These are phyloP conservation scores for Lasioglossum calceatum DNA, from an alignment of 2,888 invertebrate genomes.

Conservation along the genomic window DNA sequence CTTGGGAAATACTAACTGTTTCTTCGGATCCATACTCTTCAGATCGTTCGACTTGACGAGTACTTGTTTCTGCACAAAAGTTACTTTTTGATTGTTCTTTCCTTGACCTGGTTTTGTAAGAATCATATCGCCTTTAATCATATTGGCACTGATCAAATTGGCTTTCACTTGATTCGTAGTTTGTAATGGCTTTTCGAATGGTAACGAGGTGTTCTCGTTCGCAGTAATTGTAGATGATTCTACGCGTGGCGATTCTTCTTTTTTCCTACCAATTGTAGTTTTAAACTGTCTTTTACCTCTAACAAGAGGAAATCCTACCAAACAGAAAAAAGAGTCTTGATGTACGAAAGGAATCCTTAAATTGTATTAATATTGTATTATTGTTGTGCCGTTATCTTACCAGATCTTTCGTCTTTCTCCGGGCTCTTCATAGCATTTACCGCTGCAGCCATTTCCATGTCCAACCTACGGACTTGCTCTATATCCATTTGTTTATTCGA, in stretches of 20 bases:
- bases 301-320: conserved; percentile 60
- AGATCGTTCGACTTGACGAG: conserved; percentile 77
- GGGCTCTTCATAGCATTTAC: conserved; percentile 83
- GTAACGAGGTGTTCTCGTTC: conserved; percentile 60
- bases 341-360: neutral
- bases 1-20: conserved; percentile 75
- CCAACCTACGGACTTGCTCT: conserved; percentile 81
- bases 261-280: conserved; percentile 74
- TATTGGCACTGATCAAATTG: conserved; percentile 85
- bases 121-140: conserved; percentile 83
- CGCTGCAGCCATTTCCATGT: conserved; percentile 84
- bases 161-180: conserved; percentile 85
- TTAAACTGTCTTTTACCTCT: conserved; percentile 76
- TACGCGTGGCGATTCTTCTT: conserved; percentile 72
- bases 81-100: conserved; percentile 78
- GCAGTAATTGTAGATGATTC: conserved; percentile 40
- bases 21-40: conserved; percentile 74
- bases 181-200: conserved; percentile 76
- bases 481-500: conserved; percentile 81
- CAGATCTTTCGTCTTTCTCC: conserved; percentile 78
- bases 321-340: neutral
- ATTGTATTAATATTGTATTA: neutral
- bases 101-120: conserved; percentile 81
- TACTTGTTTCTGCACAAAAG: conserved; percentile 81
- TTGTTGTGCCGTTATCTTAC: conserved; percentile 53